Percentiles rank a stretch among this genome's conserved stretches.
Conservation (phyloP, 2,797 vertebrate genomes). For the Enteromius thamalakanensis region DNA sequence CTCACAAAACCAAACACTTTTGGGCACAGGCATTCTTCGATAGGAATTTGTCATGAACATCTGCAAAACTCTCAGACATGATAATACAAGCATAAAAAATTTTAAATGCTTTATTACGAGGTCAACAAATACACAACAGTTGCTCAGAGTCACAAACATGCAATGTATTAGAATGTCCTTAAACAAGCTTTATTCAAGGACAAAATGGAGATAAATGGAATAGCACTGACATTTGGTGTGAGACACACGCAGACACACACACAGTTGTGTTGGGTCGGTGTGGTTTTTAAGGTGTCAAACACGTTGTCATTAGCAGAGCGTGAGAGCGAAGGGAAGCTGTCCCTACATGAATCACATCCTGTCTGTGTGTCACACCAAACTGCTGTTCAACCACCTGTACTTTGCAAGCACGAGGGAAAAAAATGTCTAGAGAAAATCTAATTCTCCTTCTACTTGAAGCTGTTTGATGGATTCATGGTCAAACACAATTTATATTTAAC, state of each 20-base stretch:
- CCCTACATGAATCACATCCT: slow-evolving; percentile 29
- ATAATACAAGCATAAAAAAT: slow-evolving; percentile 5
- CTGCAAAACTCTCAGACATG: not conserved
- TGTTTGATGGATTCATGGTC: not conserved
- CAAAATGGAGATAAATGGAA: not conserved
- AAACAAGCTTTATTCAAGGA: slow-evolving; percentile 14
- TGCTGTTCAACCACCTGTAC: slow-evolving; percentile 55
- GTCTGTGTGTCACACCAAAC: slow-evolving; percentile 47
- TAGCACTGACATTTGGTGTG: not conserved
- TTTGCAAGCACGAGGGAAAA: slow-evolving; percentile 14
- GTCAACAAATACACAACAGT: not conserved
- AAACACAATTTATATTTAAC: not conserved
- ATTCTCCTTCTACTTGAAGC: not conserved
- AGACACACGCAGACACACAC: not conserved
- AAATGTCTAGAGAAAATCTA: not conserved
- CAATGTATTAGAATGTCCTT: not conserved
- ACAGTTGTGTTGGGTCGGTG: not conserved
- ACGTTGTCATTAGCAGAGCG: not conserved
- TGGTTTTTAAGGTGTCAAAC: slow-evolving; percentile 10
- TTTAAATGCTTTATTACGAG: not conserved
- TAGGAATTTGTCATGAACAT: slow-evolving; percentile 6
- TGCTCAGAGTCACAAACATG: not conserved
- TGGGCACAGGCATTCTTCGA: not conserved
- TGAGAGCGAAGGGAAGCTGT: not conserved
- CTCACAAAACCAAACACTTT: slow-evolving; percentile 3